Evolutionary conservation across 2,888 invertebrate species (phyloP).

Genomic region (Blastobasis lacticolella): DNA sequence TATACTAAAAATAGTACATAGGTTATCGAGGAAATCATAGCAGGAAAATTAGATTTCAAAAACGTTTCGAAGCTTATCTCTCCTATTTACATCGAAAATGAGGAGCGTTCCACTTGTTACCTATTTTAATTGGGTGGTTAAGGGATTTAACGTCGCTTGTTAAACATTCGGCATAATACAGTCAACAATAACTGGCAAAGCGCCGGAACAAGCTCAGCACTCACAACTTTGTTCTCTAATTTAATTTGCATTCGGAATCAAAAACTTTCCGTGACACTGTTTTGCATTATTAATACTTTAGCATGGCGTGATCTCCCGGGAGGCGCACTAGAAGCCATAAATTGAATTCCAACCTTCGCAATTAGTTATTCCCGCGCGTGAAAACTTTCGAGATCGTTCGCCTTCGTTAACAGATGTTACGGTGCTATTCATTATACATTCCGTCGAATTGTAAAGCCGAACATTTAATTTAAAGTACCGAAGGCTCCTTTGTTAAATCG

Average conservation of each 20-base stretch:
- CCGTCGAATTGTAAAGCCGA: constrained; percentile 72
- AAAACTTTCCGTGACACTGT: constrained; percentile 74
- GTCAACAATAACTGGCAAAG: constrained; percentile 48
- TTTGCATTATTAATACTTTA: constrained; percentile 74
- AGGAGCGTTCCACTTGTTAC: constrained; percentile 1
- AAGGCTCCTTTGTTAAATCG: constrained; percentile 66
- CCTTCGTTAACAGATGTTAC: constrained; percentile 75
- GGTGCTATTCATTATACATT: constrained; percentile 75
- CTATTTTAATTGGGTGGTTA: constrained; percentile 8
- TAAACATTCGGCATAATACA: constrained; percentile 46
- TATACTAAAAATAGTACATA: constrained; percentile 8
- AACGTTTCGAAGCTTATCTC: too few species aligned
- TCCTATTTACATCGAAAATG: too few species aligned
- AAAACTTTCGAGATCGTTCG: constrained; percentile 74
- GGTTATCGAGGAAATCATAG: too few species aligned
- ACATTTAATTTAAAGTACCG: constrained; percentile 72
- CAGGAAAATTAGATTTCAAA: too few species aligned
- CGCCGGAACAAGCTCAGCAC: constrained; percentile 48
- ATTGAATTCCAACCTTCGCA: constrained; percentile 74
- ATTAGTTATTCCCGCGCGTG: constrained; percentile 75
- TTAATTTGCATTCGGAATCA: constrained; percentile 71
- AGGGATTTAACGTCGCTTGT: constrained; percentile 30
- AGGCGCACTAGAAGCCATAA: constrained; percentile 72
- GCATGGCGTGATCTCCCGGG: constrained; percentile 67
- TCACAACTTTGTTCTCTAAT: constrained; percentile 69